Evolutionary conservation across 2,113 vertebrate species (phyloP).

Genomic region (Dipodomys ordii): DNA sequence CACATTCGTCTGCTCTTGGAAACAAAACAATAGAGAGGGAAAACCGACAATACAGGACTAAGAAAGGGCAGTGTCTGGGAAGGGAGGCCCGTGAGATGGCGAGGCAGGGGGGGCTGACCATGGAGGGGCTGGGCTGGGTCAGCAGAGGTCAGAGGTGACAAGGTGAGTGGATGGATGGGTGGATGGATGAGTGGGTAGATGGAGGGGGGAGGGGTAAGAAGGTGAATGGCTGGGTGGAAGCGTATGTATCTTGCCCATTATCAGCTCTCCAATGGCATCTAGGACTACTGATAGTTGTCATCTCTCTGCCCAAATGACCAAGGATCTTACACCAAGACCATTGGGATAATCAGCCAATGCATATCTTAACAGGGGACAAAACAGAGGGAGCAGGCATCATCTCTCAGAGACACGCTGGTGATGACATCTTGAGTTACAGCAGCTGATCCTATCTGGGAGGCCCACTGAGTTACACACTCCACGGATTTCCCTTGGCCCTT

Average conservation of each 20-base stretch:
- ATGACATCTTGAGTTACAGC: not conserved
- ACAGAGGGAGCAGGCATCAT: not conserved
- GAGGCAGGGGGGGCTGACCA: no score
- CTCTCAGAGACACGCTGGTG: not conserved
- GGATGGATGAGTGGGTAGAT: no score
- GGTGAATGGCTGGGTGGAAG: not conserved
- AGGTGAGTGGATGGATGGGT: no score
- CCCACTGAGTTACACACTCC: rapidly evolving
- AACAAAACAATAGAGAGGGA: not conserved
- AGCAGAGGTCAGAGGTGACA: not conserved
- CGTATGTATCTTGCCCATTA: no score
- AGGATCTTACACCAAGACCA: not conserved
- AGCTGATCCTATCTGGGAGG: not conserved
- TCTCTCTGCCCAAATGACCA: not conserved
- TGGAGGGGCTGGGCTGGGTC: rapidly evolving
- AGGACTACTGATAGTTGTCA: not conserved
- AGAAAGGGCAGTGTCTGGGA: no score
- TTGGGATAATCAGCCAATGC: no score
- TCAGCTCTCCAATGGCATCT: not conserved
- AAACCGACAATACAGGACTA: not conserved
- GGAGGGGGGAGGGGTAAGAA: no score
- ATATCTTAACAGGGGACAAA: not conserved
- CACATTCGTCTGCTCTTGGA: not conserved
- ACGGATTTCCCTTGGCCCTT: not conserved
- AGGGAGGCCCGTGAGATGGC: no score